Evolutionary conservation across 2,888 invertebrate genomes (phyloP).

Genomic region (Lepidocyrtoides sp.): DNA sequence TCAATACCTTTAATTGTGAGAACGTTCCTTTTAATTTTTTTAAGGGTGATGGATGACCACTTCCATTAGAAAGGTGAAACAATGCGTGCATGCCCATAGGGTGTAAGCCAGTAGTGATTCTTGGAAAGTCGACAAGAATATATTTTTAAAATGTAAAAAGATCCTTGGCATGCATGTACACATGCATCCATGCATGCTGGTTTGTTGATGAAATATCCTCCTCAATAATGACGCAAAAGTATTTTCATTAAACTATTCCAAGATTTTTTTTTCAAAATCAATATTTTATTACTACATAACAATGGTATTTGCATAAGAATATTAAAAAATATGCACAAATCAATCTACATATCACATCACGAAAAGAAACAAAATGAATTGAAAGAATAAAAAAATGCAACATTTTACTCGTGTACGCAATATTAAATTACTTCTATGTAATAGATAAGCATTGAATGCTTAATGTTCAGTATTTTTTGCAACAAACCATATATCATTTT

Average conservation of each 20-base stretch:
- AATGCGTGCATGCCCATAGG: not conserved
- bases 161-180: not conserved
- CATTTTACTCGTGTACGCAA: too few relatives aligned
- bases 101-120: not conserved
- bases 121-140: not conserved
- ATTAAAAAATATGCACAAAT: not conserved
- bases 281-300: not conserved
- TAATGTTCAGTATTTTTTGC: too few relatives aligned
- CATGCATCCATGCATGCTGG: not conserved
- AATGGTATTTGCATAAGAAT: conserved; percentile 17
- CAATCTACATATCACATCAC: not conserved
- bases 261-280: not conserved
- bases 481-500: not conserved
- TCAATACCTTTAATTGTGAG: conserved; percentile 17
- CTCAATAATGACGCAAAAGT: not conserved
- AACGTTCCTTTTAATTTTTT: not conserved
- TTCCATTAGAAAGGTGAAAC: not conserved
- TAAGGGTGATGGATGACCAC: not conserved
- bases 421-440: too few relatives aligned
- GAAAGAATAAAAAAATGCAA: not conserved
- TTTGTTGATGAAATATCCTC: not conserved
- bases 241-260: too few relatives aligned
- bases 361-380: not conserved
- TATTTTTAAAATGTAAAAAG: not conserved
- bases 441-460: too few relatives aligned